Percentiles rank a stretch among this genome's conserved stretches.
phyloP scores from a whole-genome alignment of 2,113 vertebrate genomes.

The Hypomesus transpacificus region DNA sequence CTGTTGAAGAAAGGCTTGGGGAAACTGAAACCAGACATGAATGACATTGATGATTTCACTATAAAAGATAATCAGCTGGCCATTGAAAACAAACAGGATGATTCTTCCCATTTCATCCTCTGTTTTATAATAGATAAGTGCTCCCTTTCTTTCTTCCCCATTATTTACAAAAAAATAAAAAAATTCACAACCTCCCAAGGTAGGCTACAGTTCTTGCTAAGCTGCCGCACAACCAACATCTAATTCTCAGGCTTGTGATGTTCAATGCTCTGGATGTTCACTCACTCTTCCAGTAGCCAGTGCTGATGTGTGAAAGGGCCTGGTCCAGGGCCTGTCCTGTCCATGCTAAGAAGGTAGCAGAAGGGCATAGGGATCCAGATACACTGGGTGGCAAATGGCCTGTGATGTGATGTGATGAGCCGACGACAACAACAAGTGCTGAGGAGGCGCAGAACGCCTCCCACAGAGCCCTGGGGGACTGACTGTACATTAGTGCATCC shows the following conservation, averaged over 20 bases:
- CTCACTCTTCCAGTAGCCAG: conserved; percentile 31
- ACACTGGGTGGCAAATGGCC: conserved; percentile 58
- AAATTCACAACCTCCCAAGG: conserved; percentile 3
- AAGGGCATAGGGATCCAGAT: conserved; percentile 27
- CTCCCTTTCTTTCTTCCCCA: too few species aligned
- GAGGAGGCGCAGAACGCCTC: conserved; percentile 39
- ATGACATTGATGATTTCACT: background rate
- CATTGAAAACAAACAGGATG: too few species aligned
- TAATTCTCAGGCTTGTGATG: conserved; percentile 39
- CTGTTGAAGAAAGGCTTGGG: conserved; percentile 4
- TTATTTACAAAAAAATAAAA: too few species aligned
- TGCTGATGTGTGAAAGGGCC: conserved; percentile 45
- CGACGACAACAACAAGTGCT: conserved; percentile 36
- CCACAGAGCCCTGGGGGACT: conserved; percentile 39
- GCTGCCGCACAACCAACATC: conserved; percentile 34
- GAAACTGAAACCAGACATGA: conserved; percentile 16
- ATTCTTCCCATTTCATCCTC: too few species aligned
- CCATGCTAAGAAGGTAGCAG: conserved; percentile 36
- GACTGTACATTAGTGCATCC: conserved; percentile 40
- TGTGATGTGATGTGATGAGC: conserved; percentile 60
- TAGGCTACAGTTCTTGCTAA: conserved; percentile 31
- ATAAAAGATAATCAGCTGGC: too few species aligned
- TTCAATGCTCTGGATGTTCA: conserved; percentile 54
- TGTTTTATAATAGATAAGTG: too few species aligned
- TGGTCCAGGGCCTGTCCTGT: conserved; percentile 48